A percentile compares a stretch with the other conserved stretches of the same genome.
phyloP scores from a whole-genome alignment of 1,140 invertebrate species.

The Aethina tumida region DNA sequence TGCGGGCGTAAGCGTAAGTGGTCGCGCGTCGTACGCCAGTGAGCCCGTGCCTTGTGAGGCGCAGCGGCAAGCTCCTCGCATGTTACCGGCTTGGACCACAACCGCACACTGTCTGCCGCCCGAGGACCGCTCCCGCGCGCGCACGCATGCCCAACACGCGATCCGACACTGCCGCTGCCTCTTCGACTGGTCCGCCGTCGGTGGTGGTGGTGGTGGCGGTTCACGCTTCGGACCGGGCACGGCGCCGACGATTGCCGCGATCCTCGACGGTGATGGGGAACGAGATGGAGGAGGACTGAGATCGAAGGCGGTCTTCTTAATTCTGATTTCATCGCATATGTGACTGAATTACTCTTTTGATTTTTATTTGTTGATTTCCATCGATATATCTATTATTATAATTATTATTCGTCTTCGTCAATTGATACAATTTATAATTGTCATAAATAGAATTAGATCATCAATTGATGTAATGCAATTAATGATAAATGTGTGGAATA shows the following conservation, averaged over 20 bases:
- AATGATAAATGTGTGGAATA: no score
- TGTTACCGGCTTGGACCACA: constrained; percentile 32
- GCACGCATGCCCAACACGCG: constrained; percentile 22
- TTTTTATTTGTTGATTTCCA: no score
- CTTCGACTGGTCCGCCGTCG: constrained; percentile 4
- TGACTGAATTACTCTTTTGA: no score
- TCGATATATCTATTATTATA: no score
- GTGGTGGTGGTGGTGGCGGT: constrained; percentile 20
- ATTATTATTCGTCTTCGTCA: no score
- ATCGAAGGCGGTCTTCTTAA: not conserved
- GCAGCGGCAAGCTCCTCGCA: constrained; percentile 29
- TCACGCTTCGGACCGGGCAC: constrained; percentile 7
- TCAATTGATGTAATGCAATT: no score
- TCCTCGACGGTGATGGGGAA: not conserved
- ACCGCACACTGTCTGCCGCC: constrained; percentile 30
- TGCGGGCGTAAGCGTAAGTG: constrained; percentile 13
- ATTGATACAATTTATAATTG: no score
- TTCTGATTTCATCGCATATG: no score
- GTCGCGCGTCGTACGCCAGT: constrained; percentile 18
- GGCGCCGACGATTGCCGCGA: constrained; percentile 8
- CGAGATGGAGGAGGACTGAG: not conserved
- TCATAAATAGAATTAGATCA: no score
- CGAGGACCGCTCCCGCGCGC: constrained; percentile 14
- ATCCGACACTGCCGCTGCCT: constrained; percentile 9
- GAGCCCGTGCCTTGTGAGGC: constrained; percentile 29